Conservation (phyloP, 1,140 invertebrate genomes). For the Lanistes nyassanus region DNA sequence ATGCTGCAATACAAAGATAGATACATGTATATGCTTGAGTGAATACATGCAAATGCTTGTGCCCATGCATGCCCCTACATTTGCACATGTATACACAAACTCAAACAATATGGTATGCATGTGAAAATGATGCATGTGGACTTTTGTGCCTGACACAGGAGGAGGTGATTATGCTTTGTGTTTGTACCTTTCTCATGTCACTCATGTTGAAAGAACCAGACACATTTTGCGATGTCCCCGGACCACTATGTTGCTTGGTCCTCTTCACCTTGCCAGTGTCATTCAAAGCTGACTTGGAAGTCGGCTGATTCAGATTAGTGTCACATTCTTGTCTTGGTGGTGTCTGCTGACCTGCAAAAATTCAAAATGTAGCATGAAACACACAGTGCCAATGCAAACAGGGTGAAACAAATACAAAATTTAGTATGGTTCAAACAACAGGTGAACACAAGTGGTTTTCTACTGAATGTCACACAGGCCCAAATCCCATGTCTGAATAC, state of each 20-base stretch:
- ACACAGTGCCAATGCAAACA: too few species aligned
- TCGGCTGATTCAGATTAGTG: slow-evolving; percentile 26
- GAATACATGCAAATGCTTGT: background rate
- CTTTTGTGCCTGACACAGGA: background rate
- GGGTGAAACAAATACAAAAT: too few species aligned
- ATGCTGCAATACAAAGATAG: too few species aligned
- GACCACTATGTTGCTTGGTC: slow-evolving; percentile 42
- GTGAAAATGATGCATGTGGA: background rate
- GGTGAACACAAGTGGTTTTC: too few species aligned
- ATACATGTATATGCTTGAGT: background rate
- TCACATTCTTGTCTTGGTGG: slow-evolving; percentile 43
- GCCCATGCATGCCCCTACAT: background rate
- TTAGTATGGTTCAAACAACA: too few species aligned
- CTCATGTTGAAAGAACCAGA: slow-evolving; percentile 15
- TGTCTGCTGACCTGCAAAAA: slow-evolving; percentile 27
- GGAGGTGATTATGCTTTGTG: background rate
- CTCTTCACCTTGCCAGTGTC: slow-evolving; percentile 59
- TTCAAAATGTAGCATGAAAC: background rate
- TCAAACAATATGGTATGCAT: background rate
- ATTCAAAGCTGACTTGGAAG: slow-evolving; percentile 57
- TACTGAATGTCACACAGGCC: too few species aligned
- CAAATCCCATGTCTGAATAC: too few species aligned
- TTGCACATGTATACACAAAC: background rate
- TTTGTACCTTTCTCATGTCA: slow-evolving; percentile 14
- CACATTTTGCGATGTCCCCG: slow-evolving; percentile 42